A percentile compares a stretch with the other conserved stretches of the same genome.
Conservation (phyloP, 1,140 invertebrate species). For the Ceratosolen fusciceps region DNA sequence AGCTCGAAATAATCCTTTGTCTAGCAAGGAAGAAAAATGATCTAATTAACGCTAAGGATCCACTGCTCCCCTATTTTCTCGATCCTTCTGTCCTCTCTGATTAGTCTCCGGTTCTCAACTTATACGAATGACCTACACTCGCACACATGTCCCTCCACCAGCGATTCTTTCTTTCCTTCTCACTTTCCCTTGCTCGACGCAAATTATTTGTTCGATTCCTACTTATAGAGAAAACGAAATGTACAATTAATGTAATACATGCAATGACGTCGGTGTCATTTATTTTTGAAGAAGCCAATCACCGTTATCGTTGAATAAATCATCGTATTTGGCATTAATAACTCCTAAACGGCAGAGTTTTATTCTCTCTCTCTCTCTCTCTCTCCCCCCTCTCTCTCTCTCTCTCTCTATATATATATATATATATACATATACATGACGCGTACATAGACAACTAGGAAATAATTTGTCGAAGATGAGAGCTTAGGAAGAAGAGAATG, state of each 20-base stretch:
- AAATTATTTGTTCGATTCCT: neutral
- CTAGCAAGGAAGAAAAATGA: neutral
- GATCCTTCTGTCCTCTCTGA: neutral
- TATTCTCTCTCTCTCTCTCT: too few species aligned
- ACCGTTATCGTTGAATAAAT: neutral
- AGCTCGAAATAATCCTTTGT: neutral
- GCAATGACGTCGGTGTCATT: neutral
- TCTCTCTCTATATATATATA: too few species aligned
- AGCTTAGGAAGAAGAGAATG: neutral
- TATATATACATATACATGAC: too few species aligned
- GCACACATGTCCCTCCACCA: neutral
- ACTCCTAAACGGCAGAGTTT: neutral
- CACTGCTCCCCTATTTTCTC: neutral
- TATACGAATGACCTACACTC: neutral
- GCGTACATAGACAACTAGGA: too few species aligned
- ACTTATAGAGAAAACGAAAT: neutral
- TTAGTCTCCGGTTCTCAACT: neutral
- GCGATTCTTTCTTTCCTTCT: neutral
- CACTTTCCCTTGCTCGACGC: neutral
- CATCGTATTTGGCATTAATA: neutral
- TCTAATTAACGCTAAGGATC: neutral
- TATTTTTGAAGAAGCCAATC: slow-evolving; percentile 1
- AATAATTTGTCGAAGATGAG: neutral
- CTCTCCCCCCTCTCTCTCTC: too few species aligned
- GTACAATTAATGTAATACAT: slow-evolving; percentile 1